Evolutionary conservation across 2,797 vertebrate genomes (phyloP), one percentile per base, ranked within the genome.

Genomic region (Rhabdomys pumilio): DNA sequence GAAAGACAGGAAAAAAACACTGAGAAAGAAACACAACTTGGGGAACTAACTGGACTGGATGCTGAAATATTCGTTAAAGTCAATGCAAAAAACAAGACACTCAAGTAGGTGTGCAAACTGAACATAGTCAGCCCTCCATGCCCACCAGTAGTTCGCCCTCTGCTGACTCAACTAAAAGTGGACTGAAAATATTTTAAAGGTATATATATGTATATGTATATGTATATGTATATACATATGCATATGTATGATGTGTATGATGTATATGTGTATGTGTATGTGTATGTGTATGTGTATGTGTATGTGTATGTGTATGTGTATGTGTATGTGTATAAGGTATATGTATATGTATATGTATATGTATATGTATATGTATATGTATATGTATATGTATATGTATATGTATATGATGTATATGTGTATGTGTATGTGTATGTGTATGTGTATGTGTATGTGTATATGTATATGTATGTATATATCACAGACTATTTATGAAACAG

Each of bases 11-110:
- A 17, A n/a, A 53, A 53, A 93, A 82, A 81, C 4, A 31, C n/a
- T 91, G 53, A 26, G 80, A 93, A 93, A 72, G 50, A 47, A 87
- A 96, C 57, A 44, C 5, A 38, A 80, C 14, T 29, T n/a, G 72
- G 53, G 34, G n/a, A 65, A 77, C 77, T 67, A 92, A 80, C 7
- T 59, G 6, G 44, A 57, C 47, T 38, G 76, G 61, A 47, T 47
- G 47, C 0, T 76, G 57, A 89, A 87, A 77, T 53, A 31, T 24
- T 22, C 61, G 50, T 6, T 65, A 38, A 38, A 59, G 13, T 17
- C 69, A 88, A 53, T 20, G 5, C 77, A 86, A 77, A 83, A 65
- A 87, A 57, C 57, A 84, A 67, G 15, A 20, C 17, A 72, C 13
- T 38, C 57, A 76, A 53, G 10, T n/a, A 4, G 34, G 24, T 47